Conservation (phyloP, 2,888 invertebrate species). For the Chydorus sphaericus region DNA sequence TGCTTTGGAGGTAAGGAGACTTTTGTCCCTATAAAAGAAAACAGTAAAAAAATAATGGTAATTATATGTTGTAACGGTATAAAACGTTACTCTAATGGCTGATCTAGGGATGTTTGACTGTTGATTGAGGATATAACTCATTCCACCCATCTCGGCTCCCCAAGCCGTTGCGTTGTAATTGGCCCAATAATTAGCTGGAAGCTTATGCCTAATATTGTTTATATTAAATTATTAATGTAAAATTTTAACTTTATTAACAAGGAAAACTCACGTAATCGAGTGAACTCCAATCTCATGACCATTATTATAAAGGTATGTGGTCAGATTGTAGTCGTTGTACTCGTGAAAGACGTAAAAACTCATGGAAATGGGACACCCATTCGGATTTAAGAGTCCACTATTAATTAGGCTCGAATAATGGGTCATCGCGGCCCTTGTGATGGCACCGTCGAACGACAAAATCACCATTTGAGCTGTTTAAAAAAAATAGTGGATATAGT, state of each 20-base stretch:
- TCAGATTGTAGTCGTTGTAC: constrained; percentile 48
- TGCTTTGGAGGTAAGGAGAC: not conserved
- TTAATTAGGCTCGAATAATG: constrained; percentile 38
- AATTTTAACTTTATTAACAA: not conserved
- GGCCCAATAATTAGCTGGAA: too few relatives aligned
- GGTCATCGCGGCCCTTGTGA: constrained; percentile 29
- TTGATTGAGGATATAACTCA: not conserved
- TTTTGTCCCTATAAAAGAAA: not conserved
- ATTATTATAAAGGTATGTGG: constrained; percentile 41
- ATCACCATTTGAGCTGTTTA: constrained; percentile 43
- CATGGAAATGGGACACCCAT: constrained; percentile 43
- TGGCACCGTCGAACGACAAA: constrained; percentile 49
- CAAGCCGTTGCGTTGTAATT: not conserved
- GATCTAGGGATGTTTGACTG: not conserved
- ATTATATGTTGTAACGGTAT: too few relatives aligned
- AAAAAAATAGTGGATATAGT: too few relatives aligned
- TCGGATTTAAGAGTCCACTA: constrained; percentile 42
- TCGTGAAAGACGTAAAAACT: constrained; percentile 60
- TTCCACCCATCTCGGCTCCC: not conserved
- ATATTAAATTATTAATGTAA: not conserved
- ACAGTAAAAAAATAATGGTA: not conserved
- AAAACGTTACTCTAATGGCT: not conserved
- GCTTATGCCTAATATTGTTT: too few relatives aligned
- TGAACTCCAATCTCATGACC: constrained; percentile 55
- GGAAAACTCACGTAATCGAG: constrained; percentile 34